phyloP scores from a whole-genome alignment of 1,140 invertebrate species.

The Drosophila aff. region DNA sequence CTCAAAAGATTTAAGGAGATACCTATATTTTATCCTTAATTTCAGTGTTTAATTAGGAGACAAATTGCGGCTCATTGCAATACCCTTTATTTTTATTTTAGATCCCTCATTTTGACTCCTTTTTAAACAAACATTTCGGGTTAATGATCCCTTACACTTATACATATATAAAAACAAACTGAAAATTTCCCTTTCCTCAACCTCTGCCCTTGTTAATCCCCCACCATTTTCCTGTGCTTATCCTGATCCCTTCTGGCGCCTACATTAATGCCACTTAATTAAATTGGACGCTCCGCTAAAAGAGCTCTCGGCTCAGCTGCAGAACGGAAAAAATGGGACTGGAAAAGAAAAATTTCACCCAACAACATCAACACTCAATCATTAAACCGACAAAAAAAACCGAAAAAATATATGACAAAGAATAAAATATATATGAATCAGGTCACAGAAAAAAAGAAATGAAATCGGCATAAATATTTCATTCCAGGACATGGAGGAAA shows the following conservation, averaged over 20 bases:
- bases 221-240: background rate
- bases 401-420: constrained; percentile 21
- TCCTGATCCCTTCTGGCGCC: constrained; percentile 32
- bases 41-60: background rate
- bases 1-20: background rate
- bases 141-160: background rate
- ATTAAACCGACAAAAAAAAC: constrained; percentile 41
- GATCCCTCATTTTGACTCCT: too few species aligned
- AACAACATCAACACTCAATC: constrained; percentile 68
- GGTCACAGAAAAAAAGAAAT: constrained; percentile 22
- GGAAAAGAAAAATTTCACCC: constrained; percentile 33
- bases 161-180: too few species aligned
- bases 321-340: constrained; percentile 27
- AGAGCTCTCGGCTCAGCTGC: constrained; percentile 10
- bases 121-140: constrained; percentile 1
- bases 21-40: background rate
- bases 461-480: constrained; percentile 26
- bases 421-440: background rate
- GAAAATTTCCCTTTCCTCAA: background rate
- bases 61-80: background rate
- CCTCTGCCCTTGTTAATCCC: constrained; percentile 7
- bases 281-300: constrained; percentile 55
- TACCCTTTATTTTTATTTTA: background rate
- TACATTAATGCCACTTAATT: constrained; percentile 68
- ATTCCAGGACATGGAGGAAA: constrained; percentile 21